These are phyloP conservation scores for Linyphia triangularis DNA, from an alignment of 2,888 invertebrate species.

Conservation along the genomic window DNA sequence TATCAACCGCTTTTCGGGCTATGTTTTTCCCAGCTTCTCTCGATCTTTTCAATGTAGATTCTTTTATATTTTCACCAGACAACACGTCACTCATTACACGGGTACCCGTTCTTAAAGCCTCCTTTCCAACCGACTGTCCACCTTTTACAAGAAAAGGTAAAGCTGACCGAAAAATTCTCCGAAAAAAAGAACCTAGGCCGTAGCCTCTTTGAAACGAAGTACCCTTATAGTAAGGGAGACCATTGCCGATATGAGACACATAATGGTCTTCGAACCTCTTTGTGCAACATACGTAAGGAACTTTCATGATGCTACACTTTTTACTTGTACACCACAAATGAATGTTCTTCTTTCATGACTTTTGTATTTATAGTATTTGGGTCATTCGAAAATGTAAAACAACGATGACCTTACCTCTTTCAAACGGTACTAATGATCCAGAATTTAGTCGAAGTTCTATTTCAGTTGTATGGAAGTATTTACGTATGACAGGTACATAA, in stretches of 20 bases:
- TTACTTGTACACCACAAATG: background rate
- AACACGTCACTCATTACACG: slow-evolving; percentile 41
- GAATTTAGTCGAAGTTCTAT: slow-evolving; percentile 35
- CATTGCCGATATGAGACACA: slow-evolving; percentile 34
- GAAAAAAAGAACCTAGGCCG: slow-evolving; percentile 50
- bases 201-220: slow-evolving; percentile 35
- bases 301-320: slow-evolving; percentile 13
- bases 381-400: slow-evolving; percentile 29
- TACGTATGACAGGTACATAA: slow-evolving; percentile 1
- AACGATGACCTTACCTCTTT: slow-evolving; percentile 39
- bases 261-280: slow-evolving; percentile 51
- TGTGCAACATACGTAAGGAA: slow-evolving; percentile 32
- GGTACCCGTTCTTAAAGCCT: slow-evolving; percentile 38
- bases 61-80: slow-evolving; percentile 28
- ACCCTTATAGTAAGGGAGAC: slow-evolving; percentile 40
- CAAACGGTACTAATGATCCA: slow-evolving; percentile 47
- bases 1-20: background rate
- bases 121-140: slow-evolving; percentile 47
- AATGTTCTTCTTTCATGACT: background rate
- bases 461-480: slow-evolving; percentile 42
- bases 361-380: slow-evolving; percentile 44
- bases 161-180: slow-evolving; percentile 51
- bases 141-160: slow-evolving; percentile 51
- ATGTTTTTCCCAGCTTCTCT: background rate
- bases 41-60: background rate